Evolutionary conservation across 1,140 invertebrate species (phyloP).

Genomic region (Bombus fervidus): DNA sequence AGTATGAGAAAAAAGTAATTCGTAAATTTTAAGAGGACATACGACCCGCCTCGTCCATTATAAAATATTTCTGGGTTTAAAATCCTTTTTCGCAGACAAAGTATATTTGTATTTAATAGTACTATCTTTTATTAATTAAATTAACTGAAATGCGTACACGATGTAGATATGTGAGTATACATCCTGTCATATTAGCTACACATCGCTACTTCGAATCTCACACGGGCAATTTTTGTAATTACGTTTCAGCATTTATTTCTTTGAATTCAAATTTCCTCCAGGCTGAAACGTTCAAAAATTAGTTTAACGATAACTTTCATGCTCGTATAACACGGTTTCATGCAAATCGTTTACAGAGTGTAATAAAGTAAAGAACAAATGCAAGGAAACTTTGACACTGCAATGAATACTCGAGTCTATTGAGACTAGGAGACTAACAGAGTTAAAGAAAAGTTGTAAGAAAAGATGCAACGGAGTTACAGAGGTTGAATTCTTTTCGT

Average conservation of each 20-base stretch:
- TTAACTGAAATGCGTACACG: background rate
- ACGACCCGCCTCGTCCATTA: background rate
- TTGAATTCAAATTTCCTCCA: background rate
- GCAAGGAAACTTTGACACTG: background rate
- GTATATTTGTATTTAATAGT: background rate
- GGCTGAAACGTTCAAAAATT: background rate
- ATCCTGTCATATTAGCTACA: background rate
- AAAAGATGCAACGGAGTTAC: background rate
- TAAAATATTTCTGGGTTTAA: background rate
- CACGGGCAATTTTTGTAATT: background rate
- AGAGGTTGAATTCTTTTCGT: background rate
- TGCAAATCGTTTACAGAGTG: background rate
- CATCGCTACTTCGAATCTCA: background rate
- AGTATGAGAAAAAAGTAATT: too few species aligned
- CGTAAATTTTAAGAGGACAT: too few species aligned
- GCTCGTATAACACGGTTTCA: background rate
- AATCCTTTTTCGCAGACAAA: background rate
- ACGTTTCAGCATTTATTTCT: background rate
- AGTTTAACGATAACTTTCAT: background rate
- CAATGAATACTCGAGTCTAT: background rate
- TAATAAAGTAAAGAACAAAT: background rate
- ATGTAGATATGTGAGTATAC: background rate
- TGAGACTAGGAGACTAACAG: background rate
- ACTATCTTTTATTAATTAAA: background rate
- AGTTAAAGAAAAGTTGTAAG: background rate